Evolutionary conservation across 2,888 invertebrate species (phyloP).

Genomic region (Loripinus fragilis): DNA sequence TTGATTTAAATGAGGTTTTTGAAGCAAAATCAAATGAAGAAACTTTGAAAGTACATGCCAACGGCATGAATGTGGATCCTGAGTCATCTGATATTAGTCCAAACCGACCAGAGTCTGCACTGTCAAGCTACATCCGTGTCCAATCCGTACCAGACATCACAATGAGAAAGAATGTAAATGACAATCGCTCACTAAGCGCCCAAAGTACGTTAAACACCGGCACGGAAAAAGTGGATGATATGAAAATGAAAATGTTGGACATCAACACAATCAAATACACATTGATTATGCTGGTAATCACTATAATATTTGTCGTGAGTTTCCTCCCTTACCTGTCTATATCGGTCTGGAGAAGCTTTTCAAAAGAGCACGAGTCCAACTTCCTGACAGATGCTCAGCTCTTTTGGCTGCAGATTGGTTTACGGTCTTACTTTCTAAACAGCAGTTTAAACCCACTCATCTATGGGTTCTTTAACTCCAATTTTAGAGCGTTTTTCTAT

Average conservation of each 20-base stretch:
- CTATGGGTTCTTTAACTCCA: constrained; percentile 67
- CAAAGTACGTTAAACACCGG: too few species aligned
- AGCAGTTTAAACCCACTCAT: constrained; percentile 65
- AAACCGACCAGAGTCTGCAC: background rate
- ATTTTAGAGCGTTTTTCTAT: constrained; percentile 53
- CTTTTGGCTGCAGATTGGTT: constrained; percentile 61
- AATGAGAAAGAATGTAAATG: too few species aligned
- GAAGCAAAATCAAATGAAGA: too few species aligned
- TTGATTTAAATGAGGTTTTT: too few species aligned
- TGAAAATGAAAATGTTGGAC: constrained; percentile 33
- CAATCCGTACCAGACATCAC: too few species aligned
- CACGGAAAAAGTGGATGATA: too few species aligned
- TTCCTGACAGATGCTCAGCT: constrained; percentile 49
- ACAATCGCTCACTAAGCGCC: too few species aligned
- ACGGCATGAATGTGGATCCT: constrained; percentile 46
- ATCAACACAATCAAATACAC: constrained; percentile 63
- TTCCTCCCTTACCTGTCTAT: constrained; percentile 65
- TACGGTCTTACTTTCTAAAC: constrained; percentile 63
- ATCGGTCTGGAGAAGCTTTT: constrained; percentile 57
- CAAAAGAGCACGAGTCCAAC: constrained; percentile 51
- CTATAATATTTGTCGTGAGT: constrained; percentile 59
- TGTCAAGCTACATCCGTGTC: too few species aligned
- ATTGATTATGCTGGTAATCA: constrained; percentile 61
- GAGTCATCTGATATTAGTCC: constrained; percentile 48
- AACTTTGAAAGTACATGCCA: background rate